Percentiles rank a stretch among this genome's conserved stretches.
phyloP scores from a whole-genome alignment of 2,888 invertebrate species.

The Labia minor region DNA sequence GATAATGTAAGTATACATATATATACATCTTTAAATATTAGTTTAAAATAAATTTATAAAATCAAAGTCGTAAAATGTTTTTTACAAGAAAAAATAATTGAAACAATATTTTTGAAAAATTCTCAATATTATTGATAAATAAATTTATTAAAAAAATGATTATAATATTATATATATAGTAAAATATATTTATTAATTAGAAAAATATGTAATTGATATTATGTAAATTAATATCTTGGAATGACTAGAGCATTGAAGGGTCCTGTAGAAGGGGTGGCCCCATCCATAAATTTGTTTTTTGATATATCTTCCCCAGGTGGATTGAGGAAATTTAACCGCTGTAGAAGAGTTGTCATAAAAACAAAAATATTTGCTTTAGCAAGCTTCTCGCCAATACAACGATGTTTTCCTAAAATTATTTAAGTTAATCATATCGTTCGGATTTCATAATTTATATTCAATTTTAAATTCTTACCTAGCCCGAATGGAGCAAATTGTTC shows the following conservation, averaged over 20 bases:
- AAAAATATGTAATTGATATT: too few species aligned
- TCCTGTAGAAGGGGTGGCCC: slow-evolving; percentile 63
- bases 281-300: slow-evolving; percentile 56
- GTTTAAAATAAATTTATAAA: too few species aligned
- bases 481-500: slow-evolving; percentile 70
- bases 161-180: too few species aligned
- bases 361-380: slow-evolving; percentile 69
- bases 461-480: slow-evolving; percentile 48
- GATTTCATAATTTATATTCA: background rate
- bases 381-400: slow-evolving; percentile 71
- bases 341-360: slow-evolving; percentile 60
- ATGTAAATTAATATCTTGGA: too few species aligned
- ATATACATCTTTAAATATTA: too few species aligned
- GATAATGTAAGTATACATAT: too few species aligned
- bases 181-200: too few species aligned
- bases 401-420: slow-evolving; percentile 46
- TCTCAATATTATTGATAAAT: too few species aligned
- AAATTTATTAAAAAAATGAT: too few species aligned
- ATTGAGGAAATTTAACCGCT: slow-evolving; percentile 56
- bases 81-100: too few species aligned
- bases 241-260: slow-evolving; percentile 58
- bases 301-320: slow-evolving; percentile 54
- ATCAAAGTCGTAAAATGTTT: too few species aligned
- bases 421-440: background rate
- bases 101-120: too few species aligned